phyloP scores from a whole-genome alignment of 2,113 vertebrate species.

The Dasyornis broadbenti region DNA sequence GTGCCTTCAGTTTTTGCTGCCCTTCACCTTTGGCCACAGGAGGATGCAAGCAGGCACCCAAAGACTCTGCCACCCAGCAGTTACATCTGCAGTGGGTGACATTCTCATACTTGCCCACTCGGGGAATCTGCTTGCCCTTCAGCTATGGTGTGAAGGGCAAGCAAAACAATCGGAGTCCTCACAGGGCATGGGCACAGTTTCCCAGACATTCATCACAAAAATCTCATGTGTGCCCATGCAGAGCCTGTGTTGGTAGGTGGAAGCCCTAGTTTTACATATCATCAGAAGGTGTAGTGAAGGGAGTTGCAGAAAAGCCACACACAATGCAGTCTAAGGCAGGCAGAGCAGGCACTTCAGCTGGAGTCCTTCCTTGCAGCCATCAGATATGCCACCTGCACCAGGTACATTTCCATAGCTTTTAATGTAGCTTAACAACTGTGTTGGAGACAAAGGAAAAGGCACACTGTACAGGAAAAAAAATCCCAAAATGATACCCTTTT shows the following conservation, averaged over 20 bases:
- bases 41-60: neutral
- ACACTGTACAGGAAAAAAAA: conserved; percentile 43
- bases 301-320: neutral
- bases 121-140: neutral
- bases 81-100: neutral
- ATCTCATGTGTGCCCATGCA: rapidly evolving
- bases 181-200: neutral
- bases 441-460: conserved; percentile 44
- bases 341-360: neutral
- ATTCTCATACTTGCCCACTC: neutral
- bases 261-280: neutral
- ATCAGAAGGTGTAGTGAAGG: neutral
- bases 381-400: neutral
- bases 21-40: neutral
- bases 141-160: neutral
- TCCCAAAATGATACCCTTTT: conserved; percentile 76
- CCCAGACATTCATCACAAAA: neutral
- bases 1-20: neutral
- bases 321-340: neutral
- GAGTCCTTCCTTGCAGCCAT: neutral
- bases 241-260: neutral
- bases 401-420: neutral
- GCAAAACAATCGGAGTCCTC: neutral
- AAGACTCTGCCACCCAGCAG: neutral
- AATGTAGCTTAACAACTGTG: neutral